Percentiles rank a stretch among this genome's conserved stretches.
phyloP scores from a whole-genome alignment of 1,140 invertebrate genomes.

The Hermatobates lingyangjiaoensis region DNA sequence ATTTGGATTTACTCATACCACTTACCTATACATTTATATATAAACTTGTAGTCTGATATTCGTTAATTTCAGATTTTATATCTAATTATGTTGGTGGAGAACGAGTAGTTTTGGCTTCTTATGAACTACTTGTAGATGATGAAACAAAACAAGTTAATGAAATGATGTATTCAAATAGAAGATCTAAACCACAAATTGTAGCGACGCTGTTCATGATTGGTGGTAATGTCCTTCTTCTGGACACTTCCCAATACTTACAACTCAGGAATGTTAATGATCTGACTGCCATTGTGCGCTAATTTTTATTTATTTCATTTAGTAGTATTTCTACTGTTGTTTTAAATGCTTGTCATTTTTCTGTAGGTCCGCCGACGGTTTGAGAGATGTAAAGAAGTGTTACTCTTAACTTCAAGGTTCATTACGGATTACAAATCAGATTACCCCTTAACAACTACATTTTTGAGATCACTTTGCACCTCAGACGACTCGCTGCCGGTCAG shows the following conservation, averaged over 20 bases:
- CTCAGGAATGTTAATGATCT: background rate
- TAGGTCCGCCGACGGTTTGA: background rate
- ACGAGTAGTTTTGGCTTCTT: background rate
- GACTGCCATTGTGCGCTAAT: background rate
- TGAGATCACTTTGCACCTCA: background rate
- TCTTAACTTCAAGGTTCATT: background rate
- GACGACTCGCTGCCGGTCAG: background rate
- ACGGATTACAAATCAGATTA: background rate
- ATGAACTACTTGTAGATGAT: background rate
- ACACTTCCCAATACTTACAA: background rate
- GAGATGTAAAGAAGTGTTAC: background rate
- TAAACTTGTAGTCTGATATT: no score
- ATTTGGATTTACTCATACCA: no score
- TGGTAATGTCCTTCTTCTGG: background rate
- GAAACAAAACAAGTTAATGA: background rate
- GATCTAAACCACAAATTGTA: background rate
- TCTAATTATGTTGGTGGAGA: background rate
- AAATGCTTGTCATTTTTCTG: background rate
- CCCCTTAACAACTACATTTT: background rate
- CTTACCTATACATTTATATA: no score
- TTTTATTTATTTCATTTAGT: background rate
- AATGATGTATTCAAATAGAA: background rate
- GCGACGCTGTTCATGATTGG: background rate
- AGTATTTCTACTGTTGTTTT: background rate
- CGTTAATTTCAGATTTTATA: background rate